Evolutionary conservation across 2,113 vertebrate genomes (phyloP).

Genomic region (Tetrao urogallus): DNA sequence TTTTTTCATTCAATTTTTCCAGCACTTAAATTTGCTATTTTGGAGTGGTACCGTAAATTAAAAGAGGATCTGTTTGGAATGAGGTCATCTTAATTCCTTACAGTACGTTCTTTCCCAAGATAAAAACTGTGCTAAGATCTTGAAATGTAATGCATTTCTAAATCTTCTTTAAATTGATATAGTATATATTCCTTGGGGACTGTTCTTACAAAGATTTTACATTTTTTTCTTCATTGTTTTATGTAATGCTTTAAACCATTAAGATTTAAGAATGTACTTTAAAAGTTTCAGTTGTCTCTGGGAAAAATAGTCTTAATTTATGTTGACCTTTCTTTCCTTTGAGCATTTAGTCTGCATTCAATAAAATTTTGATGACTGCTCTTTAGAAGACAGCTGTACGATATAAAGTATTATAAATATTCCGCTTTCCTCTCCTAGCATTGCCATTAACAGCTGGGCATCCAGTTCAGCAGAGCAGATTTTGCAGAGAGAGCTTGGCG

Average conservation of each 20-base stretch:
- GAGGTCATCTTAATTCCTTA: conserved; percentile 18
- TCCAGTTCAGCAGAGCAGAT: conserved; percentile 82
- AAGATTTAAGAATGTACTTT: conserved; percentile 68
- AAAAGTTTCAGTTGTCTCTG: conserved; percentile 74
- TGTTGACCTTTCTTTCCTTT: conserved; percentile 84
- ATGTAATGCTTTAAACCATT: conserved; percentile 49
- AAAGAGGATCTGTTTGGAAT: not conserved
- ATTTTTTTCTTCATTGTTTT: not conserved
- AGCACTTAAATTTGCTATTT: conserved; percentile 11
- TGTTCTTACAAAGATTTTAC: not conserved
- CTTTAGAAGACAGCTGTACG: conserved; percentile 86
- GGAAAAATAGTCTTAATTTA: conserved; percentile 82
- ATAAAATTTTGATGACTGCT: conserved; percentile 87
- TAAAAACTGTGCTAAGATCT: not conserved
- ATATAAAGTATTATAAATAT: conserved; percentile 88
- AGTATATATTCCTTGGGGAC: conserved; percentile 8
- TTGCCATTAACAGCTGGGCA: conserved; percentile 87
- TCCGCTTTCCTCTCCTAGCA: conserved; percentile 79
- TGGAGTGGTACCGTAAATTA: conserved; percentile 4
- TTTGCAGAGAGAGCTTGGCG: conserved; percentile 78
- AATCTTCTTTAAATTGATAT: conserved; percentile 29
- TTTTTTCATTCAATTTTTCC: conserved; percentile 4
- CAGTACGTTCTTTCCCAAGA: not conserved
- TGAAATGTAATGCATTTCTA: conserved; percentile 31
- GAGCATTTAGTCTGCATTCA: conserved; percentile 80